Evolutionary conservation across 1,140 invertebrate species (phyloP).

Genomic region (Drosophila mojavensis): DNA sequence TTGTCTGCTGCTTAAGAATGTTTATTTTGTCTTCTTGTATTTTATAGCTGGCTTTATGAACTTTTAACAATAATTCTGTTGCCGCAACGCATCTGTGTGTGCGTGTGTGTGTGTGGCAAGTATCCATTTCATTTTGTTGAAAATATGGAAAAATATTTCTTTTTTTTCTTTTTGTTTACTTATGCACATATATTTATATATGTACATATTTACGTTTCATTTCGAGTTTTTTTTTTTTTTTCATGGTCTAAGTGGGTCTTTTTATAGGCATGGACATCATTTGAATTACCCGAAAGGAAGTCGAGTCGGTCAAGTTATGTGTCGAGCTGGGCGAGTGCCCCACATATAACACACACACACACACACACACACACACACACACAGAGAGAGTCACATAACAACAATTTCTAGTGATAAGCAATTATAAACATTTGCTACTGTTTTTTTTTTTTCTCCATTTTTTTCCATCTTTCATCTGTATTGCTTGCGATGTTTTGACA

Average conservation of each 20-base stretch:
- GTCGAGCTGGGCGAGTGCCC: constrained; percentile 28
- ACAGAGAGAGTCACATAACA: not conserved
- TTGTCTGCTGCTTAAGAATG: not conserved
- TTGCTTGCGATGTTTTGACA: constrained; percentile 57
- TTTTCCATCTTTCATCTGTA: constrained; percentile 14
- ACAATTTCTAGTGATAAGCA: constrained; percentile 65
- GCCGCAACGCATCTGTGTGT: constrained; percentile 12
- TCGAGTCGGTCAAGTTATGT: constrained; percentile 21
- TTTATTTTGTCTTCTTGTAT: constrained; percentile 9
- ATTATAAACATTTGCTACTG: constrained; percentile 69
- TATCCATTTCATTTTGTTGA: constrained; percentile 72
- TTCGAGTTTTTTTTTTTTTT: constrained; percentile 3
- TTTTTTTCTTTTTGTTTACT: too few species aligned
- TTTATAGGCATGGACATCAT: constrained; percentile 42
- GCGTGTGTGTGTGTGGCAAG: constrained; percentile 14
- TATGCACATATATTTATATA: constrained; percentile 22
- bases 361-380: too few species aligned
- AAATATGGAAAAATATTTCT: constrained; percentile 42
- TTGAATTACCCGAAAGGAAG: constrained; percentile 42
- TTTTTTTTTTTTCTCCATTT: constrained; percentile 3
- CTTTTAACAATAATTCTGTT: constrained; percentile 59
- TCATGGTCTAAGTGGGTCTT: constrained; percentile 17
- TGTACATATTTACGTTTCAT: constrained; percentile 12
- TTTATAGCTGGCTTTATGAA: constrained; percentile 47
- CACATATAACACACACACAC: too few species aligned